phyloP scores from a whole-genome alignment of 2,797 vertebrate species.

The Hoplostethus atlanticus region DNA sequence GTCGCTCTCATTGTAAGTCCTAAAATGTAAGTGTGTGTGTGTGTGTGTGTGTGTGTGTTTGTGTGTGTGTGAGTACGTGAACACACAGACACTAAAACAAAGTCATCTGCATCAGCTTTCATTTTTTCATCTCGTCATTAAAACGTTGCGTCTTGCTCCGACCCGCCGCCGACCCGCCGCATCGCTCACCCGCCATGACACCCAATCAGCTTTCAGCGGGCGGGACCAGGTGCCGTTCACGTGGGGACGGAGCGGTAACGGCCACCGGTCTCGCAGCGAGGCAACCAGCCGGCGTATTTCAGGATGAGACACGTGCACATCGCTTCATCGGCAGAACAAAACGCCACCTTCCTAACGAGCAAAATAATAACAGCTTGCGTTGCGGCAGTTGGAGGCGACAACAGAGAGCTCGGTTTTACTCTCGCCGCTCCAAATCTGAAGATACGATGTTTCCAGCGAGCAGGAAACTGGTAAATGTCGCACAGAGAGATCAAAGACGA shows the following conservation, averaged over 20 bases:
- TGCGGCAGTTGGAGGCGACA: no score
- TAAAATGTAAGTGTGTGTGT: neutral
- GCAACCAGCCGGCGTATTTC: neutral
- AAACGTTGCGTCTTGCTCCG: neutral
- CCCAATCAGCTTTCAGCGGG: constrained; percentile 56
- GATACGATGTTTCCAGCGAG: neutral
- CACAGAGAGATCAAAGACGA: constrained; percentile 43
- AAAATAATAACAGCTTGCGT: neutral
- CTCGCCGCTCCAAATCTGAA: no score
- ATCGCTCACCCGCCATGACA: constrained; percentile 45
- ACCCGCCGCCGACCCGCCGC: neutral
- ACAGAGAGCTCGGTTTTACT: no score
- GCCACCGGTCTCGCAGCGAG: neutral
- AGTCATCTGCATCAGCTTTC: neutral
- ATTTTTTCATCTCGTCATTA: neutral
- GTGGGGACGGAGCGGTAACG: neutral
- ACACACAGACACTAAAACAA: no score
- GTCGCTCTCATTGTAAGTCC: no score
- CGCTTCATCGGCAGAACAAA: constrained; percentile 5
- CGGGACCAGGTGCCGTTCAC: neutral
- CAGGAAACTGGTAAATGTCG: constrained; percentile 39
- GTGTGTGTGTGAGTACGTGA: neutral
- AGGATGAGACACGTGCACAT: neutral
- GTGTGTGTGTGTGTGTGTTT: neutral
- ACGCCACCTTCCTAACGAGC: neutral